These are phyloP conservation scores for Ginglymostoma cirratum DNA, from an alignment of 2,113 vertebrate genomes.

Conservation along the genomic window DNA sequence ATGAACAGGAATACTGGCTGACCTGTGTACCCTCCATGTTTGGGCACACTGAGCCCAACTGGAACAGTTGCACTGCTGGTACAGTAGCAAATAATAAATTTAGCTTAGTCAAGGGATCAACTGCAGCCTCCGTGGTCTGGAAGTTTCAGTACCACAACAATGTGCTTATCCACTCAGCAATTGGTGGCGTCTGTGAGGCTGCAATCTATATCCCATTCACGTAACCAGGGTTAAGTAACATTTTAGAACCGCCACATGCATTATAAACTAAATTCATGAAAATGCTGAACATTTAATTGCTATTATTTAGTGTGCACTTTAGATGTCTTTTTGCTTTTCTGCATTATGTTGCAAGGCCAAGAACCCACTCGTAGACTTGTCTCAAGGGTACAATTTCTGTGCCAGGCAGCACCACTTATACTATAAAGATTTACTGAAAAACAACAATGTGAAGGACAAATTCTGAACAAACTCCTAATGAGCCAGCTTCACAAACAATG, in stretches of 20 bases:
- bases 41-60: background rate
- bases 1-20: background rate
- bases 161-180: background rate
- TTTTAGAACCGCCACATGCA: background rate
- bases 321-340: slow-evolving; percentile 24
- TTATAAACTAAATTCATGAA: slow-evolving; percentile 21
- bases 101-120: background rate
- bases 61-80: background rate
- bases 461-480: background rate
- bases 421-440: slow-evolving; percentile 18
- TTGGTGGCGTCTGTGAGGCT: background rate
- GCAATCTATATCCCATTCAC: background rate
- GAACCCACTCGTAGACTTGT: background rate
- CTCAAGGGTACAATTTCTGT: slow-evolving; percentile 33
- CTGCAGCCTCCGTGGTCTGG: background rate
- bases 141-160: background rate
- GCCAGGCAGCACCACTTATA: slow-evolving; percentile 27
- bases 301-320: slow-evolving; percentile 33
- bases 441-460: slow-evolving; percentile 27
- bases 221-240: slow-evolving; percentile 31
- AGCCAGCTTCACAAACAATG: slow-evolving; percentile 28
- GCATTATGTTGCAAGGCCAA: slow-evolving; percentile 31
- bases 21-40: background rate
- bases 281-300: slow-evolving; percentile 33
- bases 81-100: background rate